Percentiles rank a stretch among this genome's conserved stretches.
phyloP scores from a whole-genome alignment of 1,140 invertebrate species.

The Frieseomelitta varia region DNA sequence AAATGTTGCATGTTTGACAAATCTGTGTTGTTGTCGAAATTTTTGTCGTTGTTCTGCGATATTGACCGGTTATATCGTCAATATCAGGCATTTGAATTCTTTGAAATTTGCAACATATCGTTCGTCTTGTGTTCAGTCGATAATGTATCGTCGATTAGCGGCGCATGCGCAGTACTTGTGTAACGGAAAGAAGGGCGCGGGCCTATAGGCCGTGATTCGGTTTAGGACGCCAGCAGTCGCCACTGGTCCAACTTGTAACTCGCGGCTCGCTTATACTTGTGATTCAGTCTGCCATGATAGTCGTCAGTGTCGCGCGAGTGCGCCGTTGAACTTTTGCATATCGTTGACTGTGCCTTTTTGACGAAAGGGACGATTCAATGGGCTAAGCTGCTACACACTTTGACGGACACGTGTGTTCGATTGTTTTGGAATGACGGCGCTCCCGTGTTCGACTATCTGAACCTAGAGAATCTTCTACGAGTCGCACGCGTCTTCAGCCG shows the following conservation, averaged over 20 bases:
- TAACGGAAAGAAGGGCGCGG: conserved; percentile 55
- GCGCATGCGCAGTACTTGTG: conserved; percentile 49
- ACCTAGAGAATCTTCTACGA: not conserved
- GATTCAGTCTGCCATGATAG: conserved; percentile 56
- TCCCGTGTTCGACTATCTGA: not conserved
- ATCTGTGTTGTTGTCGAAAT: not conserved
- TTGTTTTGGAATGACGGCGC: not conserved
- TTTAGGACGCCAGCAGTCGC: conserved; percentile 60
- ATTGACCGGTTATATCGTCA: not conserved
- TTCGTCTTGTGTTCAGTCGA: not conserved
- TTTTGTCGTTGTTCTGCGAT: not conserved
- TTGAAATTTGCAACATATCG: not conserved
- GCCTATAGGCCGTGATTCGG: conserved; percentile 49
- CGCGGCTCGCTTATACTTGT: conserved; percentile 21
- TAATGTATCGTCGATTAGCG: conserved; percentile 28
- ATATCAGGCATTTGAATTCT: not conserved
- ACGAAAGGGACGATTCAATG: conserved; percentile 18
- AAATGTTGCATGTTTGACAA: not conserved
- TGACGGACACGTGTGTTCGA: not conserved
- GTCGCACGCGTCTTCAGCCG: conserved; percentile 41
- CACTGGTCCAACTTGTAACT: conserved; percentile 52
- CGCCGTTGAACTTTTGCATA: conserved; percentile 8
- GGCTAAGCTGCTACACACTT: not conserved
- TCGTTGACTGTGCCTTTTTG: not conserved
- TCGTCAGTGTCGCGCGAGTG: conserved; percentile 54